Base-by-base conservation (phyloP, 2,797 vertebrate genomes). In the Sebastes iracundus region DNA sequence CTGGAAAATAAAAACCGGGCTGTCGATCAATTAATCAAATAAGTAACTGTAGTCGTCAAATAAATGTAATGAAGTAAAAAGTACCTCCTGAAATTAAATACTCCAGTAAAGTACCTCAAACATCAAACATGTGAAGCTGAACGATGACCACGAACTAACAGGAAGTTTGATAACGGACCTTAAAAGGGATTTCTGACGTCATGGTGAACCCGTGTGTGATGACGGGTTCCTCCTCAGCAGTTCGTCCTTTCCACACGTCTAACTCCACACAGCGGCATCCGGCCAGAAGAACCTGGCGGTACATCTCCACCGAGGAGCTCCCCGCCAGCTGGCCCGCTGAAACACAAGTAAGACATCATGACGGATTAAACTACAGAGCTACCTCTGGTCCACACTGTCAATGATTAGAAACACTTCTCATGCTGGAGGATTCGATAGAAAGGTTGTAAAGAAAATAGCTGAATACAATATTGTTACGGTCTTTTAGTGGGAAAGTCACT, bases 121-220 rank as follows among this genome's bases (percentile, higher is more conserved):
- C 38, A 14, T 42, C 38, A 42, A 42, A 42, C 38, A 42, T 42
- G 38, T 42, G 38, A 42, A 42, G 38, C 38, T 42, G 6, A 42
- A 1, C 38, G 38, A 42, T 42, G 38, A 42, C 38, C 38, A 42
- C 38, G 14, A 7, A 42, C 38, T 42, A 42, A 30, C 30, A 35
- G 14, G 3, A 10, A 52, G 27, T 14, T 52, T 5, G 5, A 49
- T 23, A 12, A 33, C 42, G 5, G 25, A 94, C 93, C 91, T 93
- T 94, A 33, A 95, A 94, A 4, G 85, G 53, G 91, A 99, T 99
- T 89, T 99, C 99, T 0, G 99, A 98, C 7, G 99, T 99, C 99
- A 99, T 99, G 83, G 99, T 99, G 88, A 99, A 99, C 1, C 99
- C 99, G 0, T 99, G 99, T 0, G 99, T 99, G 92, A 99, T 99